Evolutionary conservation across 2,797 vertebrate species (phyloP).

Genomic region (Paguma larvata): DNA sequence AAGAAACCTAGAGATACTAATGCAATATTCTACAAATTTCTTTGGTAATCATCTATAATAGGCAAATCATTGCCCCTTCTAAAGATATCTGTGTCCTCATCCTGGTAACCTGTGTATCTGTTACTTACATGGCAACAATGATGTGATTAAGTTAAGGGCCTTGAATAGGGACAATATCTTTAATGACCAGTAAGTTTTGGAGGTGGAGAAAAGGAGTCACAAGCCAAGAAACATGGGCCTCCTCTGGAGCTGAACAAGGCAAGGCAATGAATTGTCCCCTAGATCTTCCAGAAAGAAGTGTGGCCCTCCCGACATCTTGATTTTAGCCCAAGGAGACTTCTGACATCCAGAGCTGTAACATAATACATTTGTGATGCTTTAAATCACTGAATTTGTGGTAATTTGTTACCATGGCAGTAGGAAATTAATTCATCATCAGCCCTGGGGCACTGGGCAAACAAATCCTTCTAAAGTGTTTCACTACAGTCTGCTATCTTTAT

Average conservation of each 20-base stretch:
- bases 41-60: background rate
- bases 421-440: background rate
- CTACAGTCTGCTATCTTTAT: background rate
- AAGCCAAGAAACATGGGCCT: no score
- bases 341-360: background rate
- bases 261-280: background rate
- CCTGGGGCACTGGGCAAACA: background rate
- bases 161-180: background rate
- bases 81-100: background rate
- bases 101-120: background rate
- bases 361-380: background rate
- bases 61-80: background rate
- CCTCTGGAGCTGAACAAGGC: background rate
- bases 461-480: background rate
- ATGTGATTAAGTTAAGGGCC: background rate
- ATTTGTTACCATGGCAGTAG: background rate
- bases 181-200: background rate
- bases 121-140: background rate
- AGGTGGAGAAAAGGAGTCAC: background rate
- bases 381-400: background rate
- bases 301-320: background rate
- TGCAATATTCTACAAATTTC: background rate
- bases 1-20: background rate
- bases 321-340: background rate
- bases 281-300: background rate